Evolutionary conservation across 2,888 invertebrate species (phyloP).

Genomic region (Oscheius sp.): DNA sequence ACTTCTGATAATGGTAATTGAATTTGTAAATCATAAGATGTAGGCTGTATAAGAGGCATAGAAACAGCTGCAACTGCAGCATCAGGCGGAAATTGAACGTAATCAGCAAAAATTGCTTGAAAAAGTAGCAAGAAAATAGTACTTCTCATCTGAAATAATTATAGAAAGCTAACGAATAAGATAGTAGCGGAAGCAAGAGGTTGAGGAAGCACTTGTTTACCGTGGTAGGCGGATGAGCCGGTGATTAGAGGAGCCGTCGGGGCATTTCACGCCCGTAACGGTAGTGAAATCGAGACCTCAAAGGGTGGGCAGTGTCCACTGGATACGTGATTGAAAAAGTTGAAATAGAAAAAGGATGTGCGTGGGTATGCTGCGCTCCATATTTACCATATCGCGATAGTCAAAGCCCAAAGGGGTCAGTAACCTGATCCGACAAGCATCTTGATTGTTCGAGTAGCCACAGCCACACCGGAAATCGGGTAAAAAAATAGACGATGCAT

Average conservation of each 20-base stretch:
- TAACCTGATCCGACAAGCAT: conserved; percentile 25
- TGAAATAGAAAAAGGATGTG: neutral
- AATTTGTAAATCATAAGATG: conserved; percentile 49
- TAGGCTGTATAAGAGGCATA: conserved; percentile 21
- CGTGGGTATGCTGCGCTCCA: neutral
- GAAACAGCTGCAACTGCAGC: neutral
- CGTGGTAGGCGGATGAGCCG: conserved; percentile 12
- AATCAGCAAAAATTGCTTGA: neutral
- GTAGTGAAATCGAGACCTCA: neutral
- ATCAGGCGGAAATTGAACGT: neutral
- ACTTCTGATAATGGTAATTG: conserved; percentile 54
- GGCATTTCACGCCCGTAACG: conserved; percentile 12
- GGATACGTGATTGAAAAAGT: too few relatives aligned
- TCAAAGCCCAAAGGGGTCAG: neutral
- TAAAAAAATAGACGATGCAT: neutral
- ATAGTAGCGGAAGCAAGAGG: conserved; percentile 1
- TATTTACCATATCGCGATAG: conserved; percentile 25
- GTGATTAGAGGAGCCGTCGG: conserved; percentile 5
- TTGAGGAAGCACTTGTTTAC: conserved; percentile 10
- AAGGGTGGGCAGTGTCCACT: too few relatives aligned
- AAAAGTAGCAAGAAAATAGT: neutral
- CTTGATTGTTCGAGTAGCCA: conserved; percentile 26
- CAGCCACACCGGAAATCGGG: neutral
- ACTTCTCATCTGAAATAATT: neutral
- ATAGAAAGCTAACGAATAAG: neutral